Percentiles rank a stretch among this genome's conserved stretches.
Conservation (phyloP, 2,888 invertebrate genomes). For the Thymelicus acteon region DNA sequence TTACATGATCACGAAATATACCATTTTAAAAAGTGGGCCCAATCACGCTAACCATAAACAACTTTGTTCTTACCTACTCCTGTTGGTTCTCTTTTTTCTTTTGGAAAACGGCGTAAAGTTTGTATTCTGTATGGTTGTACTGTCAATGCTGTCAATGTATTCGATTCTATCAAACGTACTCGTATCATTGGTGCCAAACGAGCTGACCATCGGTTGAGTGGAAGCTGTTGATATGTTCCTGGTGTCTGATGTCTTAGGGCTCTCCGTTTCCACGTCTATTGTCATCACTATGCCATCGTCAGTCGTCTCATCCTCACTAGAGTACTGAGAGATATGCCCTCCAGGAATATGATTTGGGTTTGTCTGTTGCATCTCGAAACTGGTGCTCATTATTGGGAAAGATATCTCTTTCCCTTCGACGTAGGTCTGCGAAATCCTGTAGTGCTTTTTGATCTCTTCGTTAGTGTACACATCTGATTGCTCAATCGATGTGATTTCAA, state of each 20-base stretch:
- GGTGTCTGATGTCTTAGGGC: constrained; percentile 58
- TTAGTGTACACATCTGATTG: constrained; percentile 75
- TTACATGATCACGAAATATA: too few relatives aligned
- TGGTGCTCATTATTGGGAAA: constrained; percentile 57
- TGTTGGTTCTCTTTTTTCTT: constrained; percentile 59
- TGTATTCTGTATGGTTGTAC: constrained; percentile 50
- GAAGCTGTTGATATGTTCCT: constrained; percentile 63
- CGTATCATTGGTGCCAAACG: constrained; percentile 52
- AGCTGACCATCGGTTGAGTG: constrained; percentile 59
- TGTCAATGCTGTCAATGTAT: constrained; percentile 55
- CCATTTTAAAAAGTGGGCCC: too few relatives aligned
- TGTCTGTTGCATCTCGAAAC: constrained; percentile 52
- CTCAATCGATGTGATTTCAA: constrained; percentile 71
- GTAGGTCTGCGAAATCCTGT: constrained; percentile 74
- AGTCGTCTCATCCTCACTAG: constrained; percentile 69
- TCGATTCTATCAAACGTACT: constrained; percentile 67
- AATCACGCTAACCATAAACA: not conserved
- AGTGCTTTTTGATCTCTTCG: constrained; percentile 75
- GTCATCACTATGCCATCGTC: constrained; percentile 70
- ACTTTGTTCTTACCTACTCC: constrained; percentile 58
- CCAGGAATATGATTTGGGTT: constrained; percentile 49
- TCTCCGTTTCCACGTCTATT: constrained; percentile 66
- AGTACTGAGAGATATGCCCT: constrained; percentile 60
- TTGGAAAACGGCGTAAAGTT: constrained; percentile 66
- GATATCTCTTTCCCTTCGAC: constrained; percentile 77